Evolutionary conservation across 2,888 invertebrate species (phyloP), one percentile per base, ranked within the genome.

Genomic region (Drosophila putrida): DNA sequence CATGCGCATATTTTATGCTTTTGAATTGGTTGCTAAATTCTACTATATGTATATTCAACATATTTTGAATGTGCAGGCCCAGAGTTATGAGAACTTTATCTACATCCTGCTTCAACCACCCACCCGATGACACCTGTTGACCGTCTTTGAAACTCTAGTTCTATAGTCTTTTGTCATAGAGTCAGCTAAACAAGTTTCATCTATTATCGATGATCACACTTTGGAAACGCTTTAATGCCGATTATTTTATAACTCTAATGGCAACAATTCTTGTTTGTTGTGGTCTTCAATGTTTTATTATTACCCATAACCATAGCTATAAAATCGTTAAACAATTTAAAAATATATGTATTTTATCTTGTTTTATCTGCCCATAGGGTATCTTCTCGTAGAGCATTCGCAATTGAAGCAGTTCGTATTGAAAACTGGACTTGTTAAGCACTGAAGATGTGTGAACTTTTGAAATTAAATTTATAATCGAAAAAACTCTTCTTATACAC

Each of bases 151-250:
- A 1, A 28, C 13, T 46, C 20, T 25, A 10, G 4, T 31, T 39
- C 6, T n/a, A 31, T 6, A n/a, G 13, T n/a, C 15, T 41, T 15
- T 39, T 27, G 57, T 27, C 10, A 13, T 25, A 13, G 55, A 25
- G 33, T 9, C 33, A 33, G 25, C 2, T n/a, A 75, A 75, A 75
- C 75, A 28, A 62, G 75, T 75, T 75, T 58, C 44, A 28, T 36
- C n/a, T 15, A 38, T 47, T 55, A 62, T 61, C 57, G 11, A n/a
- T 47, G 62, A 74, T 63, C 74, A 25, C 47, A 49, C 8, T 59
- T 60, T 38, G n/a, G 15, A 64, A 55, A 36, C 38, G 38, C 39
- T 59, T 61, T 53, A 46, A 41, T 57, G 51, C 15, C 54, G 54
- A 59, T 69, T 70, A 59, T 46, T 49, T 61, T 15, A 20, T 60